Base-by-base conservation (phyloP, 2,797 vertebrate genomes). In the Chrosomus eos region DNA sequence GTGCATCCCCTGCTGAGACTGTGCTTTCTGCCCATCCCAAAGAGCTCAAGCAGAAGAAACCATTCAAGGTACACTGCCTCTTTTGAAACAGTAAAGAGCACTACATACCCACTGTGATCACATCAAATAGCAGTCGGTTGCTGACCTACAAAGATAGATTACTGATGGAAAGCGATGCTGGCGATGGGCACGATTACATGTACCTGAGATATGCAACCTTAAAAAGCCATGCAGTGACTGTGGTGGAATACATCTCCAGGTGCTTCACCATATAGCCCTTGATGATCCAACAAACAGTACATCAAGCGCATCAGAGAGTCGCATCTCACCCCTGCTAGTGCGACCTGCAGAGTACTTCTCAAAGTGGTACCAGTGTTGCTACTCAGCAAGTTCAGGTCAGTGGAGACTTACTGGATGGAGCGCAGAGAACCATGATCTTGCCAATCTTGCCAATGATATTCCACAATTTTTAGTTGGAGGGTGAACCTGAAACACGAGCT, bases 231-330 rank as follows among this genome's bases (percentile, higher is more conserved):
- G 36, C 28, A 36, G 72, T 7, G 72, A 78, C 13, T 82, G 85
- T 82, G 64, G 80, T 36, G 28, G 21, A 18, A 82, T 87, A 4
- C 85, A 85, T 33, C 76, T 88, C 1, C 79, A 88, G 8, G 80
- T 88, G 0, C 79, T 83, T 8, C 83, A 88, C 13, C 1, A 26
- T 4, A 7, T 70, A 3, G 66, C 67, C 3, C 70, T 68, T 13
- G 28, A 66, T 31, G 26, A 31, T 64, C 60, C 60, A 7, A 64
- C 60, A 31, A 64, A 64, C 14, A 14, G 13, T 16, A 13, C 14
- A 10, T 2, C 33, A 66, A 5, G 8, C 11, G 14, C 1, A 55
- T 6, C 33, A 21, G 62, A 83, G 14, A 68, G 80, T 31, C 18
- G 58, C 3, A n/a, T 88, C 8, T 85, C 28, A 74, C 68, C 28